These are phyloP conservation scores for Cottoperca gobio DNA, from an alignment of 2,797 vertebrate species.

Conservation along the genomic window DNA sequence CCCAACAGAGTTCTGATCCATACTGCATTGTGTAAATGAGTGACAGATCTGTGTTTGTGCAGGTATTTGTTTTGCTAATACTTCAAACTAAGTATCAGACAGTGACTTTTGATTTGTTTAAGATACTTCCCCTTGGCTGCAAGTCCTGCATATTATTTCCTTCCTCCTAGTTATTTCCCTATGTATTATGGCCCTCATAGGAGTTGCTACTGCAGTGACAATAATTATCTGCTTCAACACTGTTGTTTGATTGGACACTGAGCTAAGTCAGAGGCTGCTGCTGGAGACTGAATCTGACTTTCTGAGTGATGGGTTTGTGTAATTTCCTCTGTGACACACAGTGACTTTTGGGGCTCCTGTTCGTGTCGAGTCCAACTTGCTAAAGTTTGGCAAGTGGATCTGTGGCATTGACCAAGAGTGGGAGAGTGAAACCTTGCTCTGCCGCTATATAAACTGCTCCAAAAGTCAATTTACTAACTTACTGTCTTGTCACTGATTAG, in stretches of 20 bases:
- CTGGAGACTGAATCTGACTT: background rate
- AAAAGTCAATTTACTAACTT: background rate
- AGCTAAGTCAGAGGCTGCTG: constrained; percentile 2
- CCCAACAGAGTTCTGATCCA: background rate
- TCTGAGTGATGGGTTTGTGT: constrained; percentile 11
- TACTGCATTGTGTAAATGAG: background rate
- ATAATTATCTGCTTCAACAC: constrained; percentile 22
- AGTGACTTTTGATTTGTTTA: constrained; percentile 3
- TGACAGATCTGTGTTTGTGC: constrained; percentile 14
- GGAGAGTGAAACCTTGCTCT: constrained; percentile 10
- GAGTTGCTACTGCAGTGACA: constrained; percentile 17
- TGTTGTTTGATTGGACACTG: background rate
- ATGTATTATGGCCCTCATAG: constrained; percentile 1
- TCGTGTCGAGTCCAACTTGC: constrained; percentile 34
- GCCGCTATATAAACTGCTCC: background rate
- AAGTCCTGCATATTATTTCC: background rate
- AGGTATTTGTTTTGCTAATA: constrained; percentile 16
- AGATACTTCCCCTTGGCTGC: background rate
- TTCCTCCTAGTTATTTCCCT: constrained; percentile 7
- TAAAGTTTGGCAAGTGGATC: constrained; percentile 47
- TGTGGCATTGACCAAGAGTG: constrained; percentile 19
- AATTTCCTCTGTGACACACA: constrained; percentile 3
- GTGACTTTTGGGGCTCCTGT: constrained; percentile 16
- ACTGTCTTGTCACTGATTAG: background rate
- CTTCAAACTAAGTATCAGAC: constrained; percentile 7